Base-by-base conservation (phyloP, 2,113 vertebrate genomes). In the Nothocercus julius region DNA sequence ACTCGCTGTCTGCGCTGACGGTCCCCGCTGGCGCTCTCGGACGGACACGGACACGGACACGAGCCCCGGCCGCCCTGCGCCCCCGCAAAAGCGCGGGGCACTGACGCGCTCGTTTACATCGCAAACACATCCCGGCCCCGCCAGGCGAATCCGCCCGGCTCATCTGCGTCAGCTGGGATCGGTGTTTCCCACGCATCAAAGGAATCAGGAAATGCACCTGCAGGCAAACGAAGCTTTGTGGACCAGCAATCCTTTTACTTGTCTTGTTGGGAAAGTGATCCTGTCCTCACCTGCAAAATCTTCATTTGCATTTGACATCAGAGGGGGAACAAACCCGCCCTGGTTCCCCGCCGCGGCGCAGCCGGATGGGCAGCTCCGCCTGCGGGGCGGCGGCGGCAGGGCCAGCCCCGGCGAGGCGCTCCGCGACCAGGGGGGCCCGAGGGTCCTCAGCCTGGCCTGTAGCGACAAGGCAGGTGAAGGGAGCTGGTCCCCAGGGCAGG, bases 331-430 rank as follows among this genome's bases (percentile, higher is more conserved):
- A 42, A 53, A 22, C 18, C 25, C 19, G 27, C 12, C 16, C 25
- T 5, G 38, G 13, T 10, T 58, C 1, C 0, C 18, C 18, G 14
- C 5, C 5, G 2, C 42, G 40, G 27, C 51, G 40, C 12, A 2
- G 58, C 11, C 13, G 47, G 67, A 59, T 30, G 0, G 53, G 18
- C 20, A 2, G n/a, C 64, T 36, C 59, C 42, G 42, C 42, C n/a
- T 42, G 42, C 42, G 42, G 42, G 14, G 42, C 42, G 42, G 42
- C 14, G 42, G 42, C 11, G 9, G 32, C 49, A 30, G 64, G 49
- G 63, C 25, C 32, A 22, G 36, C 1, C 19, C 42, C 34, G 44
- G 42, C 42, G n/a, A n/a, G n/a, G n/a, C n/a, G n/a, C 44, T 4
- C 40, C 59, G 42, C 7, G 42, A 49, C 24, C 49, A 25, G 24